Conservation (phyloP, 2,797 vertebrate species). For the Poeciliopsis presidionis region DNA sequence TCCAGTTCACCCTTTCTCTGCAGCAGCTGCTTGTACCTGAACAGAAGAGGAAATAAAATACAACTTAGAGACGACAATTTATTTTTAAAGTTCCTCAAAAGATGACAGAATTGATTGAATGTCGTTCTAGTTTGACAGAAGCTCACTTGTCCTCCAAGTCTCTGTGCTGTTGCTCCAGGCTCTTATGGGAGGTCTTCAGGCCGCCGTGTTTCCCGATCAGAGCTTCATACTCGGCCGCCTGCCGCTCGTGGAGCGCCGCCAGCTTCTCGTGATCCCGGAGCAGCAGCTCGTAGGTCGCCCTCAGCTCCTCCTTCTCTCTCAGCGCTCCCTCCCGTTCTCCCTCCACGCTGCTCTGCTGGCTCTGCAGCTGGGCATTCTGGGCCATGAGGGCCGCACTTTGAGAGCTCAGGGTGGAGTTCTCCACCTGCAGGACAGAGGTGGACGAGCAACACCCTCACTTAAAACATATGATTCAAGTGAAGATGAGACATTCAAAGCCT, state of each 20-base stretch:
- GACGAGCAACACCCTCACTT: background rate
- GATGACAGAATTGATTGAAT: background rate
- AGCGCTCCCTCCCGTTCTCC: slow-evolving; percentile 88
- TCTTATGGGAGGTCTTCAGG: slow-evolving; percentile 92
- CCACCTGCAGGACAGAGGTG: slow-evolving; percentile 82
- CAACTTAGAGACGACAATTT: background rate
- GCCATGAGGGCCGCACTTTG: slow-evolving; percentile 92
- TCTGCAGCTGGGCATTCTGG: slow-evolving; percentile 94
- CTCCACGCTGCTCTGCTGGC: slow-evolving; percentile 91
- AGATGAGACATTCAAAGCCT: background rate
- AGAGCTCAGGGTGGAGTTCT: slow-evolving; percentile 94
- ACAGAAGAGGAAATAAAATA: background rate
- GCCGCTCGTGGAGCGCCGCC: slow-evolving; percentile 92
- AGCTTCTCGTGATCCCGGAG: slow-evolving; percentile 95
- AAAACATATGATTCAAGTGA: background rate
- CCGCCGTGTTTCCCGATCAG: slow-evolving; percentile 95
- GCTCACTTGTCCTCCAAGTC: slow-evolving; percentile 94
- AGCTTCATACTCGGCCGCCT: slow-evolving; percentile 91
- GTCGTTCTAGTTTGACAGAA: background rate
- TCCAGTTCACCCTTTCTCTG: slow-evolving; percentile 95
- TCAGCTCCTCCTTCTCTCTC: slow-evolving; percentile 91
- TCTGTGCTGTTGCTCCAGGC: slow-evolving; percentile 93
- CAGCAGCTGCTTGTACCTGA: slow-evolving; percentile 92
- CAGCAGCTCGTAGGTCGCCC: slow-evolving; percentile 90
- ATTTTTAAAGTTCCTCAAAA: background rate